phyloP scores from a whole-genome alignment of 2,888 invertebrate genomes.

The Drosophila cognata region DNA sequence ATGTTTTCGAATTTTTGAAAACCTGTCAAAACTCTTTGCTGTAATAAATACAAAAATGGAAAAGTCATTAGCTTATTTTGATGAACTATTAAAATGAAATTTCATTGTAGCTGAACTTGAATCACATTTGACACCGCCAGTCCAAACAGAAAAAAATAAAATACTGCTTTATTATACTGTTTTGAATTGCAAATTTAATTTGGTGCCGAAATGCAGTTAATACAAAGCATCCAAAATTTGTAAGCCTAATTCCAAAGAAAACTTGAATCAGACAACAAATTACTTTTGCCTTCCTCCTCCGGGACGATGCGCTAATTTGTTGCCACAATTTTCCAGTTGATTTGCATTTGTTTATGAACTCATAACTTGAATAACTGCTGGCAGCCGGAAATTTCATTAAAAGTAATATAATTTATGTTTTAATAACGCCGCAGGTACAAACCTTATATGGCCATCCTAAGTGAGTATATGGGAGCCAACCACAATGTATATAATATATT shows the following conservation, averaged over 20 bases:
- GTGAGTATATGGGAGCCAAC: constrained; percentile 29
- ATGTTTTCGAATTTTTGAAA: constrained; percentile 19
- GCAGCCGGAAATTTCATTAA: constrained; percentile 73
- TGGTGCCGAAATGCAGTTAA: constrained; percentile 67
- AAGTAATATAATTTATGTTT: constrained; percentile 76
- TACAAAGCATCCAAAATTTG: constrained; percentile 72
- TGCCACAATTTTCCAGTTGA: constrained; percentile 74
- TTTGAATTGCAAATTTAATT: constrained; percentile 71
- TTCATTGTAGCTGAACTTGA: constrained; percentile 52
- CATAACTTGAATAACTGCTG: constrained; percentile 61
- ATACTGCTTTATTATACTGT: constrained; percentile 32
- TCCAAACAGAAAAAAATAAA: constrained; percentile 42
- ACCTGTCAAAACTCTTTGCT: constrained; percentile 60
- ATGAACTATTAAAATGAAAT: constrained; percentile 72
- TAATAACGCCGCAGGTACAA: constrained; percentile 62
- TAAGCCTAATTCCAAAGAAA: constrained; percentile 47
- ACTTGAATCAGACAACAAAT: constrained; percentile 44
- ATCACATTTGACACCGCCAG: constrained; percentile 51
- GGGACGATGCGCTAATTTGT: constrained; percentile 74
- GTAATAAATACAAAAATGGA: constrained; percentile 67
- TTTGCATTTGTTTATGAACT: constrained; percentile 78
- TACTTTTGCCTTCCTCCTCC: constrained; percentile 36
- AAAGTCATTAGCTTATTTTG: constrained; percentile 71
- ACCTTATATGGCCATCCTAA: constrained; percentile 52
- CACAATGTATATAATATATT: constrained; percentile 64